Conservation (phyloP, 2,113 vertebrate species). For the Grammatotria lemairii region DNA sequence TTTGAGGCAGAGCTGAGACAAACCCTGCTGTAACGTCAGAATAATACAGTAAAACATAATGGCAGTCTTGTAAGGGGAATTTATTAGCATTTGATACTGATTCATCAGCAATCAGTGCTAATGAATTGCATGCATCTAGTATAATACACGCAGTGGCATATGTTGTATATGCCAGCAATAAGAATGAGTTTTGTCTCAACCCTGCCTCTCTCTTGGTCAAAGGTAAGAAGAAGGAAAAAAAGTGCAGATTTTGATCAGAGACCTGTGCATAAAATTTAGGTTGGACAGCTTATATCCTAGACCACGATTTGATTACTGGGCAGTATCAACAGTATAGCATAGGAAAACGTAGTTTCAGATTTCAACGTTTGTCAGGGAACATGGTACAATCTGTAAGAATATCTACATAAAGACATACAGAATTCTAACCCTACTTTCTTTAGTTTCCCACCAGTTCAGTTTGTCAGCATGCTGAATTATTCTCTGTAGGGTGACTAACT, state of each 20-base stretch:
- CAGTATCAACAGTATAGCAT: background rate
- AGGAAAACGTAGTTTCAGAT: background rate
- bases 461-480: background rate
- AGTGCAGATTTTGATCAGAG: background rate
- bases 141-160: background rate
- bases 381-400: background rate
- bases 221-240: constrained; percentile 60
- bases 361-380: background rate
- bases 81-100: background rate
- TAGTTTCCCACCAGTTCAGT: background rate
- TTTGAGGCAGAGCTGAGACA: constrained; percentile 80
- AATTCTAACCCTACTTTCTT: background rate
- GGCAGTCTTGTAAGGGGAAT: background rate
- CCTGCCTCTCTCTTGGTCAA: constrained; percentile 51
- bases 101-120: background rate
- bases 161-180: background rate
- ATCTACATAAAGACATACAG: background rate
- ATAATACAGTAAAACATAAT: background rate
- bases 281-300: background rate
- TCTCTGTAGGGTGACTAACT: background rate
- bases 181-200: constrained; percentile 42
- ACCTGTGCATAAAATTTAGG: constrained; percentile 51
- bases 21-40: background rate
- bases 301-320: background rate
- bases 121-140: background rate